Conservation (phyloP, 2,113 vertebrate genomes). For the Aspiorhynchus laticeps region DNA sequence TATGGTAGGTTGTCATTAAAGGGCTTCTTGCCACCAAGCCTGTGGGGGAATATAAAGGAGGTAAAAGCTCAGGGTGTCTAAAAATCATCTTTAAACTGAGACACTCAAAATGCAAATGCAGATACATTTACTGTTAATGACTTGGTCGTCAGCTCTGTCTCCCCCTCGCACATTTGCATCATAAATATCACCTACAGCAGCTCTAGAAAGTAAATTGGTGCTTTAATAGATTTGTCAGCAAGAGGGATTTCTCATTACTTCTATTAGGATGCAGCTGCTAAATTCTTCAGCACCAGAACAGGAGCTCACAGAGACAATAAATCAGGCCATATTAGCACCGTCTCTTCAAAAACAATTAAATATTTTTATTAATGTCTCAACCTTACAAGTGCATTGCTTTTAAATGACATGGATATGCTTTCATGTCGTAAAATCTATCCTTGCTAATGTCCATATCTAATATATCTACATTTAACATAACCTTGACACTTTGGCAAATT, state of each 20-base stretch:
- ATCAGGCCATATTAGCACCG: constrained; percentile 65
- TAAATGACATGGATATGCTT: constrained; percentile 26
- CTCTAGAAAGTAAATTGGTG: constrained; percentile 58
- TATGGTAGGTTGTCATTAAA: constrained; percentile 39
- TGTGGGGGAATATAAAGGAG: constrained; percentile 30
- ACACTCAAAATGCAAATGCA: constrained; percentile 58
- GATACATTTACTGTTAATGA: constrained; percentile 60
- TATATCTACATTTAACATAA: constrained; percentile 1
- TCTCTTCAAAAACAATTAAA: constrained; percentile 45
- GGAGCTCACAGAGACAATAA: constrained; percentile 59
- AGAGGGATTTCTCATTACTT: constrained; percentile 59
- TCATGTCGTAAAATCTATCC: constrained; percentile 20
- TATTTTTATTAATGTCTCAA: constrained; percentile 18
- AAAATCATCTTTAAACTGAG: constrained; percentile 54
- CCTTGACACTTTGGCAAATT: constrained; percentile 24
- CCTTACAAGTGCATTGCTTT: constrained; percentile 18
- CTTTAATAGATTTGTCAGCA: constrained; percentile 61
- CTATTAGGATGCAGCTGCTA: constrained; percentile 57
- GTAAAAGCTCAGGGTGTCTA: constrained; percentile 46
- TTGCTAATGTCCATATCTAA: neutral
- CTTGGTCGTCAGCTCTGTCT: constrained; percentile 48
- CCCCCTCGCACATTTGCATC: constrained; percentile 56
- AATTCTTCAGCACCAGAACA: constrained; percentile 39
- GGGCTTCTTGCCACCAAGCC: constrained; percentile 5
- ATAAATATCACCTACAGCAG: constrained; percentile 60